Evolutionary conservation across 2,797 vertebrate species (phyloP), one percentile per base, ranked within the genome.

Genomic region (Scleropages formosus): DNA sequence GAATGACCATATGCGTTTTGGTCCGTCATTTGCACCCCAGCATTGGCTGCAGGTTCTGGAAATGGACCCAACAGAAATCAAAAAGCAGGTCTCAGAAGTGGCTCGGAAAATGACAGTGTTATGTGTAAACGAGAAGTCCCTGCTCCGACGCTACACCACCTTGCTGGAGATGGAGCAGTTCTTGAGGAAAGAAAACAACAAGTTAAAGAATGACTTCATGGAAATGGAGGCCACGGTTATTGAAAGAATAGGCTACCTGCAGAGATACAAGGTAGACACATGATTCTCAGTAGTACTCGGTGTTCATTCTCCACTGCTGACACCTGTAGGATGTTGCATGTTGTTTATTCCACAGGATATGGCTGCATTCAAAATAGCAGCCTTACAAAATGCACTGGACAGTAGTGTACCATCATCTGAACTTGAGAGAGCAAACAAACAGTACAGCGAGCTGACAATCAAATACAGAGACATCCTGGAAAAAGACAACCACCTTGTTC

Each of bases 401-500:
- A 85, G 91, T 4, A 96, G 94, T 0, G 94, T 96, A 9, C 91
- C 95, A 0, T 82, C 93, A 0, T 92, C 92, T 18, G 95, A 97
- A 73, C 88, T 99, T 74, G 95, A 98, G 81, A 86, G 86, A 67
- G 95, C 95, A 13, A 97, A 98, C 88, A 95, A 90, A 77, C 94
- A 96, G 75, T 98, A 95, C 85, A 96, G 93, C 20, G 94, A 96
- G 18, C 89, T 98, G 53, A 98, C 97, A 1, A 87, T 93, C 77
- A 98, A 96, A 78, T 99, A 98, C 86, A 93, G 98, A 82, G 96
- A 99, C 85, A 82, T 95, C 83, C 91, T 99, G 26, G 95, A 99
- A 81, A 95, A 94, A 85, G 98, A 99, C 89, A 93, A 96, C 80
- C 77, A 88, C 72, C 95, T 99, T 0, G 83, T 97, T 67, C 95